Evolutionary conservation across 1,140 invertebrate genomes (phyloP).

Genomic region (Neodiprion lecontei): DNA sequence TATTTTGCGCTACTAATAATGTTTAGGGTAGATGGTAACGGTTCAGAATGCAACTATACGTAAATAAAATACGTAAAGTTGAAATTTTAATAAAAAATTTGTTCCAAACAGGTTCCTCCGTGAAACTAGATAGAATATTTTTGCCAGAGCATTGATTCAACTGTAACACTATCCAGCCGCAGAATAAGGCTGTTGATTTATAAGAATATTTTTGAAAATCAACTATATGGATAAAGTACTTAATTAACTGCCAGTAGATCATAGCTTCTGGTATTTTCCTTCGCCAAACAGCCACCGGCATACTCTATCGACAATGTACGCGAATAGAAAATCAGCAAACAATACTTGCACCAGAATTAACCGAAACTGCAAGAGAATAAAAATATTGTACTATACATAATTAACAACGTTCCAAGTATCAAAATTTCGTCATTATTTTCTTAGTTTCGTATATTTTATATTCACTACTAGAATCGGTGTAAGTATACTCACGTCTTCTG

Average conservation of each 20-base stretch:
- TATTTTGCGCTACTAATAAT: no score
- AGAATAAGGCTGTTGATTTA: conserved; percentile 20
- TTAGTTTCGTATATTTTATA: background rate
- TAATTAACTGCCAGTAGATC: conserved; percentile 37
- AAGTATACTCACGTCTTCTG: conserved; percentile 73
- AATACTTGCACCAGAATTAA: conserved; percentile 79
- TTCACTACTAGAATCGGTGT: conserved; percentile 10
- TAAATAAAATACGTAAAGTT: no score
- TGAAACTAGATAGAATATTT: no score
- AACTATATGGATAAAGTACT: background rate
- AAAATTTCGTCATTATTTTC: background rate
- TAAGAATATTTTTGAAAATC: background rate
- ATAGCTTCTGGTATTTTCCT: conserved; percentile 64
- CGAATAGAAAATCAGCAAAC: conserved; percentile 81
- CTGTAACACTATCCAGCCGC: background rate
- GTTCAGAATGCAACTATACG: no score
- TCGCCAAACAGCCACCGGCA: conserved; percentile 91
- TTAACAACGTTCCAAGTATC: background rate
- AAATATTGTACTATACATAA: conserved; percentile 28
- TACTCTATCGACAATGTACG: conserved; percentile 82
- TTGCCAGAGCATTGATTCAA: no score
- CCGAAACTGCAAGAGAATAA: conserved; percentile 80
- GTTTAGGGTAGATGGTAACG: no score
- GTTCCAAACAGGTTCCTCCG: no score
- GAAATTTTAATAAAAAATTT: no score